Evolutionary conservation across 1,140 invertebrate genomes (phyloP).

Genomic region (Limonius californicus): DNA sequence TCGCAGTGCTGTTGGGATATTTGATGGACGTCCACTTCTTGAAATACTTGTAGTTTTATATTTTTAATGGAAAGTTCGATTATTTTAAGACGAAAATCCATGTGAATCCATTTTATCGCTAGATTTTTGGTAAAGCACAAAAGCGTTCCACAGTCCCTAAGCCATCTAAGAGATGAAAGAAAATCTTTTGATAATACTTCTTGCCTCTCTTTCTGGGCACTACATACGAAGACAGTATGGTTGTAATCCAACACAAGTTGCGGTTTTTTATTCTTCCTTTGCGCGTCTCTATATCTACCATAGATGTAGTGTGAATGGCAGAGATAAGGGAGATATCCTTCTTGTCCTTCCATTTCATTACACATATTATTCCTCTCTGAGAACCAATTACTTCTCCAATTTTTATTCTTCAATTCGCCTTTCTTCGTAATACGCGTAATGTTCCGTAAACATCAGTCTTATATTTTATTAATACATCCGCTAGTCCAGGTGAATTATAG

Average conservation of each 20-base stretch:
- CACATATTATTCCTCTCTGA: too few relatives aligned
- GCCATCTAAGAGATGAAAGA: neutral
- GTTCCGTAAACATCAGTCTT: too few relatives aligned
- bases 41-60: slow-evolving; percentile 3
- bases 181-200: neutral
- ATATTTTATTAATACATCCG: too few relatives aligned
- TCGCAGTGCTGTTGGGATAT: slow-evolving; percentile 18
- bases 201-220: neutral
- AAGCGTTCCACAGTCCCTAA: neutral
- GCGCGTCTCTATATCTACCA: too few relatives aligned
- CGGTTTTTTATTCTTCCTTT: neutral
- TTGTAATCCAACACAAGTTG: slow-evolving; percentile 1
- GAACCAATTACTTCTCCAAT: too few relatives aligned
- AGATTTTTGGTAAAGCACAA: slow-evolving; percentile 19
- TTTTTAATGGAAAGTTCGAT: slow-evolving; percentile 18
- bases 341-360: too few relatives aligned
- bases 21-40: slow-evolving; percentile 17
- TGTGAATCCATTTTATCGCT: neutral
- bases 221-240: neutral
- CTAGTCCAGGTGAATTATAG: too few relatives aligned
- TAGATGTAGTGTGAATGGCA: too few relatives aligned
- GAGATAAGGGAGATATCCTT: too few relatives aligned
- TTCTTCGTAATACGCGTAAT: too few relatives aligned
- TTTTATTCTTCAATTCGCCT: too few relatives aligned
- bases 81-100: neutral